Evolutionary conservation across 2,113 vertebrate genomes (phyloP).

Genomic region (Malurus elegans): DNA sequence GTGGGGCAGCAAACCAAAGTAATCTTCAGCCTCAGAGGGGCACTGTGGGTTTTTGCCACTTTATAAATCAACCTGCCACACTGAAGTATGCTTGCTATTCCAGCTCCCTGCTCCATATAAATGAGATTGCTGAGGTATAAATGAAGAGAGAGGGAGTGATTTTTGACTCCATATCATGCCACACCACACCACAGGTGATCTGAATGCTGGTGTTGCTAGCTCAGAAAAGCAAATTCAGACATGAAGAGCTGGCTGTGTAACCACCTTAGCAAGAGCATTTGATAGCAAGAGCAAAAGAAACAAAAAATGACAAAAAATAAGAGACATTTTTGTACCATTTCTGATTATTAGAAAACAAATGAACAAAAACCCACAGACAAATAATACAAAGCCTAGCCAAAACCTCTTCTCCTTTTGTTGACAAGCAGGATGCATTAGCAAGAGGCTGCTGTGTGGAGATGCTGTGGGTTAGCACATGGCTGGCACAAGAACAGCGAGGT

Average conservation of each 20-base stretch:
- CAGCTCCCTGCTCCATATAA: not conserved
- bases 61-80: constrained; percentile 39
- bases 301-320: not conserved
- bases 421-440: not conserved
- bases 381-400: not conserved
- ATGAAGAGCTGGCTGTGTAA: not conserved
- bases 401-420: not conserved
- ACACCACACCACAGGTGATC: not conserved
- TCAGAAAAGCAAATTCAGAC: not conserved
- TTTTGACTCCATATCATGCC: not conserved
- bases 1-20: constrained; percentile 12
- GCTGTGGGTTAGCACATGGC: not conserved
- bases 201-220: not conserved
- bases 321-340: not conserved
- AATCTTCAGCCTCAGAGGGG: not conserved
- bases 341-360: not conserved
- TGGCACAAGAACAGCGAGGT: not conserved
- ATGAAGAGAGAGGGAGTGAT: not conserved
- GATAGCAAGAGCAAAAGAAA: not conserved
- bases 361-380: not conserved
- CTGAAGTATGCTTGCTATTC: not conserved
- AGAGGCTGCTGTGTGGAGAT: not conserved
- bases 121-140: not conserved
- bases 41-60: not conserved
- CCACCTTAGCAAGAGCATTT: not conserved